Evolutionary conservation across 1,140 invertebrate species (phyloP).

Genomic region (Heliconius melpomene): DNA sequence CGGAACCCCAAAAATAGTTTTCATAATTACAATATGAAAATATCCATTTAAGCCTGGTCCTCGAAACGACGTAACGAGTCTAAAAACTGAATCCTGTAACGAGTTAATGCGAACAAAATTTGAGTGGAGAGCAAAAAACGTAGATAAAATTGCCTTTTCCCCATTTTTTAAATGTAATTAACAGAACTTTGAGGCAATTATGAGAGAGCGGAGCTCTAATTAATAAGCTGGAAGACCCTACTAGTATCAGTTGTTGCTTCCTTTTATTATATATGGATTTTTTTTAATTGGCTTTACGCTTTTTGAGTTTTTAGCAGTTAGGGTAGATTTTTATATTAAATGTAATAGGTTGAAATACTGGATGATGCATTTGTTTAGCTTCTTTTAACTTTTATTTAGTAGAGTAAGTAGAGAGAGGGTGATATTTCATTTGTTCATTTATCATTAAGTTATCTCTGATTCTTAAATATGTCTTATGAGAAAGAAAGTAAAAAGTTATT

Average conservation of each 20-base stretch:
- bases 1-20: not conserved
- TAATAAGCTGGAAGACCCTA: slow-evolving; percentile 39
- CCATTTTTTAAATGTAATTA: slow-evolving; percentile 51
- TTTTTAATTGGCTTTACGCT: slow-evolving; percentile 7
- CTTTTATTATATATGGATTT: slow-evolving; percentile 1
- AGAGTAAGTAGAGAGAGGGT: too few relatives aligned
- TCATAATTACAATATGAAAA: slow-evolving; percentile 10
- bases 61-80: not conserved
- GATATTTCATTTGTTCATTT: too few relatives aligned
- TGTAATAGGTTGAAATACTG: not conserved
- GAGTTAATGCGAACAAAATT: slow-evolving; percentile 41
- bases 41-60: not conserved
- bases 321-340: not conserved
- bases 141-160: slow-evolving; percentile 43
- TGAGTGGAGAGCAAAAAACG: slow-evolving; percentile 38
- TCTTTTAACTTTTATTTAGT: too few relatives aligned
- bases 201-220: slow-evolving; percentile 38
- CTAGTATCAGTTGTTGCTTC: slow-evolving; percentile 10
- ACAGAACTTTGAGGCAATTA: slow-evolving; percentile 47
- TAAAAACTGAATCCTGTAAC: slow-evolving; percentile 22
- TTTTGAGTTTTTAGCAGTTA: not conserved
- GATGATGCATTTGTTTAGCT: not conserved
- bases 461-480: too few relatives aligned
- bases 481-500: too few relatives aligned
- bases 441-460: too few relatives aligned